Evolutionary conservation across 2,888 invertebrate genomes (phyloP).

Genomic region (Dolomedes plantarius): DNA sequence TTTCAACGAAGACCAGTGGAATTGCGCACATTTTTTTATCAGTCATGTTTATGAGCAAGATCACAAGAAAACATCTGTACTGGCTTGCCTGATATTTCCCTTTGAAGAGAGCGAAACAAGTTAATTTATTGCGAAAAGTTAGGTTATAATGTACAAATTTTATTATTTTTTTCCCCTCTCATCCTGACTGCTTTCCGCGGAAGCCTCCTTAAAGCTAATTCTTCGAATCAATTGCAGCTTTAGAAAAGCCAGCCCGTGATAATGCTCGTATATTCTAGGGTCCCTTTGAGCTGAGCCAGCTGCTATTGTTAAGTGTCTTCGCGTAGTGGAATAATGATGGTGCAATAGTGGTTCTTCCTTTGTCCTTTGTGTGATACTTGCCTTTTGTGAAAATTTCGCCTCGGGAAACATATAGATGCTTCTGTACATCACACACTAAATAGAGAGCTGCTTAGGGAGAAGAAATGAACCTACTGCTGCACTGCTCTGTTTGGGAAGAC

Average conservation of each 20-base stretch:
- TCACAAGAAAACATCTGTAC: too few species aligned
- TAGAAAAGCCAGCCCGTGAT: not conserved
- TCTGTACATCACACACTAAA: not conserved
- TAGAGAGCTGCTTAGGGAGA: not conserved
- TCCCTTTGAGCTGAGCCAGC: not conserved
- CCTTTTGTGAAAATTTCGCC: not conserved
- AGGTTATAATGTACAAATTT: too few species aligned
- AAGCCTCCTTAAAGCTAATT: not conserved
- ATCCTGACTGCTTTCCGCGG: not conserved
- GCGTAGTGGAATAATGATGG: not conserved
- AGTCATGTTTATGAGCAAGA: too few species aligned
- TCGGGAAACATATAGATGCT: not conserved
- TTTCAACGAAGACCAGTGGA: too few species aligned
- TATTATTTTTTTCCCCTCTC: too few species aligned
- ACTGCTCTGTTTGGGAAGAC: not conserved
- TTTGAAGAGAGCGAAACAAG: too few species aligned
- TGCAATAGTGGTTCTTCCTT: not conserved
- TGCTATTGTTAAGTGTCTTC: not conserved
- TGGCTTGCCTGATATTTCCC: too few species aligned
- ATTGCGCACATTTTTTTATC: too few species aligned
- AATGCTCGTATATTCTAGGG: not conserved
- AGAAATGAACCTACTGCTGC: not conserved
- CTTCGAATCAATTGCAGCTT: not conserved
- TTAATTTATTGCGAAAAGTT: too few species aligned
- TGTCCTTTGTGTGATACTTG: not conserved